Conservation (phyloP, 2,113 vertebrate species). For the Lamprotornis superbus region DNA sequence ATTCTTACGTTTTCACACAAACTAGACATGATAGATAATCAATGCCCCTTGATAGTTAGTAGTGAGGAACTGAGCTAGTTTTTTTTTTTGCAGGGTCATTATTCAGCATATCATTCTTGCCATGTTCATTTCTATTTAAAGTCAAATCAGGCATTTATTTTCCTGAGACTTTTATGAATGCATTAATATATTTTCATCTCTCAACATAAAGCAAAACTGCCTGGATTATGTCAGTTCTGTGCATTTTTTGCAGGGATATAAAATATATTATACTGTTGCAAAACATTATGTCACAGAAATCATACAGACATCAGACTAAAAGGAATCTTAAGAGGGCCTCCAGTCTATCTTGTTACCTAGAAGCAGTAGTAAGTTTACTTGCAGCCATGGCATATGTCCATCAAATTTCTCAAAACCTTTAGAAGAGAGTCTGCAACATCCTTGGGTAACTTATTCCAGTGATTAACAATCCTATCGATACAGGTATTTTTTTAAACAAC, state of each 20-base stretch:
- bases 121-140: slow-evolving; percentile 19
- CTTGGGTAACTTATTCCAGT: neutral
- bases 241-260: neutral
- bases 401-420: neutral
- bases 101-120: slow-evolving; percentile 1
- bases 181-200: neutral
- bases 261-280: neutral
- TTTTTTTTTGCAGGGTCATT: slow-evolving; percentile 74
- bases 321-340: neutral
- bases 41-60: slow-evolving; percentile 82
- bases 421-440: neutral
- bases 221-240: neutral
- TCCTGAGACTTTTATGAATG: neutral
- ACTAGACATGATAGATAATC: slow-evolving; percentile 83
- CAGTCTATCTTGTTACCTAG: neutral
- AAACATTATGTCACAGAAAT: neutral
- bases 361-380: neutral
- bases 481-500: neutral
- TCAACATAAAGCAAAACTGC: neutral
- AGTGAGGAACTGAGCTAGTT: slow-evolving; percentile 77
- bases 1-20: slow-evolving; percentile 84
- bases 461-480: neutral
- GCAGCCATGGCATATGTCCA: neutral
- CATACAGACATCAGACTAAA: neutral
- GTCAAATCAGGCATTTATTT: slow-evolving; percentile 19